Evolutionary conservation across 2,888 invertebrate genomes (phyloP).

Genomic region (Lepidocyrtinus sp.): DNA sequence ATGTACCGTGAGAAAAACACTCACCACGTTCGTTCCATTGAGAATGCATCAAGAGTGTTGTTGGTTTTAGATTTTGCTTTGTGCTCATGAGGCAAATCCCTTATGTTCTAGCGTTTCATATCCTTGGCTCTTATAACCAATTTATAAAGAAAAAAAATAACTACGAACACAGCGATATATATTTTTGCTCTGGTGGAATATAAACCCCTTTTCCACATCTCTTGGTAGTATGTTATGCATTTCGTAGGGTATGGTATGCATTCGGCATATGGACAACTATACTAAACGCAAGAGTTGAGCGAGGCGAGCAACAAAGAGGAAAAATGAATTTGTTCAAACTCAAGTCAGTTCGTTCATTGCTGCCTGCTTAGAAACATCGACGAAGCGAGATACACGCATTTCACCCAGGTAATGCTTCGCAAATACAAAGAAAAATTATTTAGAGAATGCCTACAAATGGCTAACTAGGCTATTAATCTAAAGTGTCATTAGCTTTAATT

Average conservation of each 20-base stretch:
- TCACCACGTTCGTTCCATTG: no score
- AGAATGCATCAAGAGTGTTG: no score
- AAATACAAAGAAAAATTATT: background rate
- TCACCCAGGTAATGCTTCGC: conserved; percentile 54
- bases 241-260: no score
- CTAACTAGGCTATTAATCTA: background rate
- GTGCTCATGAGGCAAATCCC: no score
- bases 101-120: no score
- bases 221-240: no score
- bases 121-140: conserved; percentile 59
- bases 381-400: conserved; percentile 44
- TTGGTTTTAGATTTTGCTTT: no score
- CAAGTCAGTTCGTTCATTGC: conserved; percentile 62
- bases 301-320: background rate
- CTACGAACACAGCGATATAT: background rate
- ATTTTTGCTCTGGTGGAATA: conserved; percentile 6
- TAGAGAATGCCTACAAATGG: background rate
- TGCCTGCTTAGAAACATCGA: conserved; percentile 59
- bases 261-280: background rate
- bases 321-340: conserved; percentile 12
- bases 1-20: no score
- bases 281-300: no score
- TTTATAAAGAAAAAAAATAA: background rate
- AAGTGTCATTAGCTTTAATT: background rate
- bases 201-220: conserved; percentile 19